Percentiles rank a stretch among this genome's conserved stretches.
Evolutionary conservation across 2,797 vertebrate species (phyloP).

Genomic region (Halcyon badia): DNA sequence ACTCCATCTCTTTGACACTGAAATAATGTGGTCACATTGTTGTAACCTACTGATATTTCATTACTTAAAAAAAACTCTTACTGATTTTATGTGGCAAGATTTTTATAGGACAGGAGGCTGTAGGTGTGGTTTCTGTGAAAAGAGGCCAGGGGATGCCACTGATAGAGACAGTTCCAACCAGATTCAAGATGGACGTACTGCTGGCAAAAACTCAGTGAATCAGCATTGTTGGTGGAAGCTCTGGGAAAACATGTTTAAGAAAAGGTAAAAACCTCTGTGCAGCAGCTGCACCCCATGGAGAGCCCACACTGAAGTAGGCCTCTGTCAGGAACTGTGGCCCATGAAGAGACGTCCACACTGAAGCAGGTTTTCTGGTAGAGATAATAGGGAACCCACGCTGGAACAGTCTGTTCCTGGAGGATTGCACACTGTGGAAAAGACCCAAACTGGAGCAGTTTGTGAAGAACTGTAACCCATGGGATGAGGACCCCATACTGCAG

Average conservation of each 20-base stretch:
- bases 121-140: not conserved
- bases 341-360: not conserved
- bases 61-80: not conserved
- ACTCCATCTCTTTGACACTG: not conserved
- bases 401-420: not conserved
- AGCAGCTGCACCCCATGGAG: not conserved
- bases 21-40: not conserved
- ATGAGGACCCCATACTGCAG: not conserved
- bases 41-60: not conserved
- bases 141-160: not conserved
- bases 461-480: not conserved
- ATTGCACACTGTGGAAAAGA: not conserved
- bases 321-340: not conserved
- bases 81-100: not conserved
- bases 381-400: fast-evolving
- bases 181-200: not conserved
- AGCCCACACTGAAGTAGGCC: not conserved
- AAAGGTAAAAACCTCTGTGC: not conserved
- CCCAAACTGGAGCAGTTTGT: not conserved
- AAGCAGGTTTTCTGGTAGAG: not conserved
- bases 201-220: not conserved
- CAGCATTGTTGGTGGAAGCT: fast-evolving
- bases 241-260: not conserved
- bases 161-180: not conserved
- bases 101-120: not conserved